A percentile compares a stretch with the other conserved stretches of the same genome.
phyloP scores from a whole-genome alignment of 2,797 vertebrate species.

The Sparus aurata region DNA sequence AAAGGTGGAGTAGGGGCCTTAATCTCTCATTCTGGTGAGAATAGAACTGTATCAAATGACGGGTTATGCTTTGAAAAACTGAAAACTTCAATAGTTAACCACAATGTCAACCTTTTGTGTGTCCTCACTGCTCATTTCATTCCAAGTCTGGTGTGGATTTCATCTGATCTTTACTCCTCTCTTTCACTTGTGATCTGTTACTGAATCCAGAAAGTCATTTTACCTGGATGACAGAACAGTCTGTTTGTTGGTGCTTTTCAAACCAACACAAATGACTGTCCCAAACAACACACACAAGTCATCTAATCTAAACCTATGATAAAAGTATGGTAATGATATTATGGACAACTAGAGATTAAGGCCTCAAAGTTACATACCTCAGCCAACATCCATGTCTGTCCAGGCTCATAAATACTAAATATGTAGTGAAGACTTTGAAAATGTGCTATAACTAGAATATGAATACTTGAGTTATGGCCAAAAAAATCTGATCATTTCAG shows the following conservation, averaged over 20 bases:
- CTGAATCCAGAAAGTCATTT: not conserved
- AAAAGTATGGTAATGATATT: not conserved
- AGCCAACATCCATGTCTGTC: too few species aligned
- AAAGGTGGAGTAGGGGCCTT: slow-evolving; percentile 12
- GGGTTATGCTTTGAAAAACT: slow-evolving; percentile 22
- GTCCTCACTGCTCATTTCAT: slow-evolving; percentile 18
- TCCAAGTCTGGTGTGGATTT: not conserved
- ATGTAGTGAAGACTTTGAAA: too few species aligned
- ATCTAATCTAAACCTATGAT: not conserved
- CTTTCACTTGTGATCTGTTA: not conserved
- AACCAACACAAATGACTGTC: not conserved
- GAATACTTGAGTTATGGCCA: too few species aligned
- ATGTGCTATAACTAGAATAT: too few species aligned
- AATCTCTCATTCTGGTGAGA: slow-evolving; percentile 5
- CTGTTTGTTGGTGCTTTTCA: not conserved
- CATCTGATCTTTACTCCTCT: not conserved
- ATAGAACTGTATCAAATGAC: slow-evolving; percentile 1
- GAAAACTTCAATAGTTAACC: not conserved
- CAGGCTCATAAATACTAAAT: too few species aligned
- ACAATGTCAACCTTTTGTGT: not conserved
- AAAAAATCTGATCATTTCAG: too few species aligned
- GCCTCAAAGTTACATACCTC: too few species aligned
- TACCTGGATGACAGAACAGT: not conserved
- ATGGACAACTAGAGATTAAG: not conserved
- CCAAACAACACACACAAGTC: not conserved